These are phyloP conservation scores for Syrista parreyssii DNA, from an alignment of 2,888 invertebrate genomes.

Conservation along the genomic window DNA sequence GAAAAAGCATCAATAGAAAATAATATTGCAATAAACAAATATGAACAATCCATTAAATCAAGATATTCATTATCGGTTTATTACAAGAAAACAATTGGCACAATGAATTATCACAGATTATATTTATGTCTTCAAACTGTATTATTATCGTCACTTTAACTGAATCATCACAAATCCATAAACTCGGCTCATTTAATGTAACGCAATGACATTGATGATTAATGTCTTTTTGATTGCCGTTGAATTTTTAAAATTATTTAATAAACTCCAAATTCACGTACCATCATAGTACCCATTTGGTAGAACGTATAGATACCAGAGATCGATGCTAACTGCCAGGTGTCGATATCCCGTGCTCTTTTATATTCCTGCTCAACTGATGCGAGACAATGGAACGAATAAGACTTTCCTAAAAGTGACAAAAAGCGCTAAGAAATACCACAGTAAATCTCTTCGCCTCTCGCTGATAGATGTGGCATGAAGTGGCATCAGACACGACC, in stretches of 20 bases:
- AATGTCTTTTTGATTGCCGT: not conserved
- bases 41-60: not conserved
- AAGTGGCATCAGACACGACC: not conserved
- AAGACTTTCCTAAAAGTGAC: slow-evolving; percentile 59
- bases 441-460: slow-evolving; percentile 50
- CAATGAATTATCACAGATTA: not conserved
- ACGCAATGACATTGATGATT: not conserved
- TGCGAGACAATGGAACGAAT: slow-evolving; percentile 58
- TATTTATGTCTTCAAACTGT: not conserved
- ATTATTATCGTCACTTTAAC: not conserved
- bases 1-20: not conserved
- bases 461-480: slow-evolving; percentile 36
- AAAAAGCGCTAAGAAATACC: slow-evolving; percentile 58
- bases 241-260: not conserved
- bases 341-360: slow-evolving; percentile 48
- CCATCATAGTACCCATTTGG: slow-evolving; percentile 54
- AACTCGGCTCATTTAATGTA: not conserved
- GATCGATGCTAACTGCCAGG: slow-evolving; percentile 55
- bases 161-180: not conserved
- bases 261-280: slow-evolving; percentile 41
- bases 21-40: not conserved
- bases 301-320: slow-evolving; percentile 47
- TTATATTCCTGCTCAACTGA: slow-evolving; percentile 61
- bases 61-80: not conserved
- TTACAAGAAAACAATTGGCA: not conserved